phyloP scores from a whole-genome alignment of 2,888 invertebrate genomes.

The Petrolisthes manimaculis region DNA sequence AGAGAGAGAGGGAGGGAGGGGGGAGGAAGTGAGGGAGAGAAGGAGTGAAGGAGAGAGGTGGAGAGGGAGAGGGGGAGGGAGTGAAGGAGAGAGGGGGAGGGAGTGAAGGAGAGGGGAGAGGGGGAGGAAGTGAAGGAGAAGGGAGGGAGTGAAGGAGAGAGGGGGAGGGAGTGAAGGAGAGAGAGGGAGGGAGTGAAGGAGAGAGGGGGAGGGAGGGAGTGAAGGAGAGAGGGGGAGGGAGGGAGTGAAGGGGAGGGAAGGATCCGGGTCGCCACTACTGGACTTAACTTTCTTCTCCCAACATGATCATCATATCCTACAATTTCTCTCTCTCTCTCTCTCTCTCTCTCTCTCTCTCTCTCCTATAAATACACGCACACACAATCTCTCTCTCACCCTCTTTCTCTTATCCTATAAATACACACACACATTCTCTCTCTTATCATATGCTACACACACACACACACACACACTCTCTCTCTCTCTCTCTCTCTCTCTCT shows the following conservation, averaged over 20 bases:
- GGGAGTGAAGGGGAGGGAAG: no score
- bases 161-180: not conserved
- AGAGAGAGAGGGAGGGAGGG: not conserved
- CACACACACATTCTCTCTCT: no score
- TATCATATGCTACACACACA: no score
- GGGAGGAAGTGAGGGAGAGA: not conserved
- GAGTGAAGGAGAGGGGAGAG: not conserved
- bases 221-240: no score
- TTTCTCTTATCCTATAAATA: no score
- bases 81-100: not conserved
- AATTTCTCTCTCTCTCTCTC: conserved; percentile 16
- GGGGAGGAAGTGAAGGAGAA: not conserved
- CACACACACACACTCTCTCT: no score
- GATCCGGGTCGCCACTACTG: not conserved
- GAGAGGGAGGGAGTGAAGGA: not conserved
- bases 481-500: conserved; percentile 28
- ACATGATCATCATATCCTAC: not conserved
- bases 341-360: no score
- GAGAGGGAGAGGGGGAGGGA: not conserved
- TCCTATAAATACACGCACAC: no score
- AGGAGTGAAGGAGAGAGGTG: not conserved
- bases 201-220: no score
- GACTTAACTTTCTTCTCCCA: not conserved
- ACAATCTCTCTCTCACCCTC: no score
- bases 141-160: no score